Conservation (phyloP, 2,797 vertebrate species). For the Scyliorhinus canicula region DNA sequence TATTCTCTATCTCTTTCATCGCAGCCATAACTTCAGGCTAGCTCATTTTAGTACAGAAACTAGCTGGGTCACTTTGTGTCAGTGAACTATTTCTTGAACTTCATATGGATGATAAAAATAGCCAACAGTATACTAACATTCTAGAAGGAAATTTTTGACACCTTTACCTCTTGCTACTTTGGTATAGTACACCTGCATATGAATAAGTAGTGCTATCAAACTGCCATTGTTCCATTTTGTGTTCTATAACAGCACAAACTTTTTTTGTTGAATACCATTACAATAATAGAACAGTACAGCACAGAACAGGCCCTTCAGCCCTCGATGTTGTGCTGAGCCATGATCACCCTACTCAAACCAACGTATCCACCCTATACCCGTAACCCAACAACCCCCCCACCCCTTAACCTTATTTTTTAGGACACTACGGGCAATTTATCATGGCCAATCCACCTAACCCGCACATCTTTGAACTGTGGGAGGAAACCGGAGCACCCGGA, state of each 20-base stretch:
- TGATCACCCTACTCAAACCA: too few species aligned
- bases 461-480: too few species aligned
- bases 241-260: neutral
- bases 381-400: too few species aligned
- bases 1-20: neutral
- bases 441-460: too few species aligned
- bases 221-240: neutral
- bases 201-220: neutral
- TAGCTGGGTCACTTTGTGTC: neutral
- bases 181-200: too few species aligned
- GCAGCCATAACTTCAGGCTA: neutral
- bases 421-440: too few species aligned
- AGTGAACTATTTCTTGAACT: neutral
- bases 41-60: neutral
- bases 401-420: too few species aligned
- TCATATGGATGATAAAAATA: neutral
- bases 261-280: neutral
- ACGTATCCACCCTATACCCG: too few species aligned
- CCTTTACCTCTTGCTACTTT: neutral
- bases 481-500: too few species aligned
- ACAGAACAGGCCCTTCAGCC: too few species aligned
- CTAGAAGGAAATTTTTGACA: neutral
- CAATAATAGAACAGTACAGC: neutral
- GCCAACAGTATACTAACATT: neutral
- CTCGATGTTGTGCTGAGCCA: too few species aligned